Evolutionary conservation across 2,113 vertebrate genomes (phyloP).

Genomic region (Rhipidura dahli): DNA sequence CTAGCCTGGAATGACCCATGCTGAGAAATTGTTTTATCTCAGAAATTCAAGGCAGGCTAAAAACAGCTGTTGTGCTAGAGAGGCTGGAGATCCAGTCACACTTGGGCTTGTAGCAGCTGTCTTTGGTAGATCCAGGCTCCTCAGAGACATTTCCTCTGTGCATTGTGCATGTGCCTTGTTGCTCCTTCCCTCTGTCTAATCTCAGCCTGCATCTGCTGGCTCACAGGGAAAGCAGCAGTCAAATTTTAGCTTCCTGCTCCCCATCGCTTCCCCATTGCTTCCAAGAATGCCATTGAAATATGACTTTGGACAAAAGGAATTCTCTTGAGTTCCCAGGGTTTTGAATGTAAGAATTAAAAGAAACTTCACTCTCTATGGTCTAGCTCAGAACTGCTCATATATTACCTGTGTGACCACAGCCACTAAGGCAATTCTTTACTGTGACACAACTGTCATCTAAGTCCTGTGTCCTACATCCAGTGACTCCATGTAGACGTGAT

Average conservation of each 20-base stretch:
- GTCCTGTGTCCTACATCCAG: not conserved
- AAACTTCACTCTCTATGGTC: not conserved
- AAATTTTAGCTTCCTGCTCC: not conserved
- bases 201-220: not conserved
- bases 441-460: not conserved
- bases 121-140: not conserved
- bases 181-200: not conserved
- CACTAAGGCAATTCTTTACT: not conserved
- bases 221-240: not conserved
- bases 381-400: not conserved
- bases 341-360: not conserved
- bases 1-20: not conserved
- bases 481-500: not conserved
- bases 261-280: not conserved
- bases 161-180: fast-evolving
- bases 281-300: not conserved
- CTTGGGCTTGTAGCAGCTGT: not conserved
- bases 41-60: not conserved
- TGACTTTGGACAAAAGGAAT: not conserved
- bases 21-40: not conserved
- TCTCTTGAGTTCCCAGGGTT: not conserved
- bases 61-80: not conserved
- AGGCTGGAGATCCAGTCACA: not conserved
- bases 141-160: not conserved
- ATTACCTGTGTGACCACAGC: not conserved